Conservation (phyloP, 2,113 vertebrate genomes). For the Pluvialis apricaria region DNA sequence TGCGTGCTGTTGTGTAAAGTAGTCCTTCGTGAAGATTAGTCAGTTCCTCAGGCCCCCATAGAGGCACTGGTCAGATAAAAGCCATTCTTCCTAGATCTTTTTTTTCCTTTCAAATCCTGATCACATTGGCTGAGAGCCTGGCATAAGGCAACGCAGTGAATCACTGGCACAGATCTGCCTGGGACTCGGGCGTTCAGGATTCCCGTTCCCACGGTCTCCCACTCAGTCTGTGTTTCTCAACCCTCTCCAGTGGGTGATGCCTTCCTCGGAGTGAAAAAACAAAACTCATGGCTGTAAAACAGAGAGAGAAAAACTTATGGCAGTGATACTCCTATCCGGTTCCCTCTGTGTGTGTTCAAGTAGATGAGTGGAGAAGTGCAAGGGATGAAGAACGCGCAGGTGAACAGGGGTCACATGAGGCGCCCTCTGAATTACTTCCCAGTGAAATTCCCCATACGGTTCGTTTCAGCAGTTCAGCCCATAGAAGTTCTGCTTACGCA, state of each 20-base stretch:
- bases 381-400: background rate
- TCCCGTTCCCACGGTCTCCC: constrained; percentile 9
- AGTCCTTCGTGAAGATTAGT: background rate
- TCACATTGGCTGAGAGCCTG: background rate
- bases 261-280: background rate
- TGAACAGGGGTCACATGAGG: background rate
- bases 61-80: background rate
- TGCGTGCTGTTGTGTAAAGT: rapidly evolving
- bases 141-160: background rate
- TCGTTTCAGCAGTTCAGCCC: background rate
- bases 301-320: rapidly evolving
- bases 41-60: background rate
- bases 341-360: background rate
- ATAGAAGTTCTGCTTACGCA: rapidly evolving
- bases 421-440: background rate
- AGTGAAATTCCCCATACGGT: background rate
- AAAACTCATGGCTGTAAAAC: background rate
- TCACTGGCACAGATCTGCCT: background rate
- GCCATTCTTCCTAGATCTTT: no score
- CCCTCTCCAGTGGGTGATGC: background rate
- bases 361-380: background rate
- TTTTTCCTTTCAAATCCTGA: background rate
- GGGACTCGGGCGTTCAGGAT: background rate
- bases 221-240: constrained; percentile 17
- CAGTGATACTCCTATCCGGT: background rate